Evolutionary conservation across 1,140 invertebrate genomes (phyloP).

Genomic region (Laupala kohalensis): DNA sequence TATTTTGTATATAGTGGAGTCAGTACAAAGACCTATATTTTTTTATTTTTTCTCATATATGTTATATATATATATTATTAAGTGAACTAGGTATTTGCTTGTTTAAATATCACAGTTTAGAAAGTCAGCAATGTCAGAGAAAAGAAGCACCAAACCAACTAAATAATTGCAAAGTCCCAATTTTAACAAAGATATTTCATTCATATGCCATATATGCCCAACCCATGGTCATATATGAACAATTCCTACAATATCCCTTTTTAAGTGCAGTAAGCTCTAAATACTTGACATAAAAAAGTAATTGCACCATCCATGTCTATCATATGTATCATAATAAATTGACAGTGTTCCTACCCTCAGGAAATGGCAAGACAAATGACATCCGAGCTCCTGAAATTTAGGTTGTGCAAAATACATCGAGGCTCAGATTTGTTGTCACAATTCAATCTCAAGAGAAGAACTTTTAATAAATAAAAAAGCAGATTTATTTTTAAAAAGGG

Average conservation of each 20-base stretch:
- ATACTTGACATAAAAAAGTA: not conserved
- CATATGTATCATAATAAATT: not conserved
- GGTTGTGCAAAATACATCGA: not conserved
- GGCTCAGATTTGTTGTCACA: not conserved
- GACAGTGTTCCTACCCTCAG: not conserved
- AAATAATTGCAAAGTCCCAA: not conserved
- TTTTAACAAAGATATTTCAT: not conserved
- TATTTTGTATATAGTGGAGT: not conserved
- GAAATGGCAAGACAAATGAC: not conserved
- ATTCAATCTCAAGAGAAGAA: not conserved
- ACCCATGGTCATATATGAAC: not conserved
- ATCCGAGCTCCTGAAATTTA: not conserved
- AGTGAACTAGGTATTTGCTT: conserved; percentile 4
- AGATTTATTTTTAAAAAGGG: not conserved
- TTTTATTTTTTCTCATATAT: not conserved
- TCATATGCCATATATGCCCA: not conserved
- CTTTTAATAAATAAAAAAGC: not conserved
- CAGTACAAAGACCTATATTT: not conserved
- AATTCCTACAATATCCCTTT: not conserved
- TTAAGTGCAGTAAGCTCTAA: not conserved
- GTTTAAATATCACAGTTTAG: conserved; percentile 8
- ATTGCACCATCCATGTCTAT: not conserved
- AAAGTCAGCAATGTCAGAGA: conserved; percentile 8
- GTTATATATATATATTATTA: too few species aligned
- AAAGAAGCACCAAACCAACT: conserved; percentile 6